Conservation (phyloP, 2,797 vertebrate genomes). For the Gila robusta region DNA sequence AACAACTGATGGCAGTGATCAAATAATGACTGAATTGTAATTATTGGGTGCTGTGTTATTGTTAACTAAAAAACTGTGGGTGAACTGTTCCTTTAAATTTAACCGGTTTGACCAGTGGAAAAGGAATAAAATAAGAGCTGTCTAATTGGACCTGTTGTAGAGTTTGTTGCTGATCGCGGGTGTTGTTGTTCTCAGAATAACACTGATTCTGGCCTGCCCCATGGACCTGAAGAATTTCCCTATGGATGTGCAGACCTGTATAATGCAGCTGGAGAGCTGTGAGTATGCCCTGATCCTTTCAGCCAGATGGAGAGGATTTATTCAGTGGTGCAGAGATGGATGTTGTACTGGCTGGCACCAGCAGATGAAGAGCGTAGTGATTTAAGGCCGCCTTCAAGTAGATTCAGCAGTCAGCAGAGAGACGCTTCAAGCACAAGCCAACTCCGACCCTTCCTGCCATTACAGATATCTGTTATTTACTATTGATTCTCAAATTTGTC, state of each 20-base stretch:
- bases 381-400: conserved; percentile 63
- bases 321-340: conserved; percentile 66
- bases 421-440: conserved; percentile 44
- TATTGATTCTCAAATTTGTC: conserved; percentile 44
- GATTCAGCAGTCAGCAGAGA: conserved; percentile 59
- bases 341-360: conserved; percentile 60
- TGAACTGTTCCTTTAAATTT: not conserved
- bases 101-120: not conserved
- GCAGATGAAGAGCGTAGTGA: conserved; percentile 65
- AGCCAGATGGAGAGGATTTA: conserved; percentile 60
- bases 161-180: conserved; percentile 45
- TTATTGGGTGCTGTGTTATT: not conserved
- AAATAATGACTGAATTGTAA: not conserved
- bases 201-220: conserved; percentile 87
- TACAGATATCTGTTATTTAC: conserved; percentile 53
- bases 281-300: conserved; percentile 76
- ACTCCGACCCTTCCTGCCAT: conserved; percentile 11
- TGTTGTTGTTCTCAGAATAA: conserved; percentile 80
- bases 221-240: conserved; percentile 99
- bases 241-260: conserved; percentile 99
- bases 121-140: conserved; percentile 2
- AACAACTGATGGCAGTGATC: not conserved
- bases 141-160: conserved; percentile 44
- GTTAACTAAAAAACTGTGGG: not conserved
- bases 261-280: conserved; percentile 99